phyloP scores from a whole-genome alignment of 1,140 invertebrate species.

The Sweltsa coloradensis region DNA sequence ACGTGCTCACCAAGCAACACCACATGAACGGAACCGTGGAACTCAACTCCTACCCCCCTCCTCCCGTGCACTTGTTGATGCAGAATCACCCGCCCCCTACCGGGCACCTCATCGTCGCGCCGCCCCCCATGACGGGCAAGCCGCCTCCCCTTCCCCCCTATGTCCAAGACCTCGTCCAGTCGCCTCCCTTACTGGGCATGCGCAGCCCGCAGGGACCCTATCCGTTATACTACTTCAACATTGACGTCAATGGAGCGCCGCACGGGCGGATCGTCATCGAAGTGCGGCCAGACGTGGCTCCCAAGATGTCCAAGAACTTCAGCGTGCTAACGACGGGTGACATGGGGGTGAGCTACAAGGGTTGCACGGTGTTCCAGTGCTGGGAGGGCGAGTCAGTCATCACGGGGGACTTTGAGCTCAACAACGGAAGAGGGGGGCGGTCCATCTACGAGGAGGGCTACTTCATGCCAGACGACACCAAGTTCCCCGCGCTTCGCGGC shows the following conservation, averaged over 20 bases:
- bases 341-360: conserved; percentile 62
- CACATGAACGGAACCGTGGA: conserved; percentile 40
- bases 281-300: conserved; percentile 70
- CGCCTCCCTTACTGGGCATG: conserved; percentile 24
- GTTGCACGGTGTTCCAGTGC: conserved; percentile 67
- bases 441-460: conserved; percentile 63
- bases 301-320: conserved; percentile 87
- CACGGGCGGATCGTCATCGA: conserved; percentile 70
- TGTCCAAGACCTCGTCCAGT: conserved; percentile 26
- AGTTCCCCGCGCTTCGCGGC: conserved; percentile 58
- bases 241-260: conserved; percentile 56
- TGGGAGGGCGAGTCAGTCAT: conserved; percentile 72
- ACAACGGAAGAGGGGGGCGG: conserved; percentile 66
- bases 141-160: conserved; percentile 28
- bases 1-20: conserved; percentile 44
- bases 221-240: conserved; percentile 62
- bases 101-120: conserved; percentile 25
- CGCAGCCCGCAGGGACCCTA: conserved; percentile 27
- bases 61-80: conserved; percentile 22
- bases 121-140: conserved; percentile 20
- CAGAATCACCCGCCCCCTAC: conserved; percentile 24
- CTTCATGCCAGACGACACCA: conserved; percentile 72
- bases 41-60: conserved; percentile 29
- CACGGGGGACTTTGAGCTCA: conserved; percentile 67
- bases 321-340: conserved; percentile 65